These are phyloP conservation scores for Dufourea novaeangliae DNA, from an alignment of 1,140 invertebrate species.

Conservation along the genomic window DNA sequence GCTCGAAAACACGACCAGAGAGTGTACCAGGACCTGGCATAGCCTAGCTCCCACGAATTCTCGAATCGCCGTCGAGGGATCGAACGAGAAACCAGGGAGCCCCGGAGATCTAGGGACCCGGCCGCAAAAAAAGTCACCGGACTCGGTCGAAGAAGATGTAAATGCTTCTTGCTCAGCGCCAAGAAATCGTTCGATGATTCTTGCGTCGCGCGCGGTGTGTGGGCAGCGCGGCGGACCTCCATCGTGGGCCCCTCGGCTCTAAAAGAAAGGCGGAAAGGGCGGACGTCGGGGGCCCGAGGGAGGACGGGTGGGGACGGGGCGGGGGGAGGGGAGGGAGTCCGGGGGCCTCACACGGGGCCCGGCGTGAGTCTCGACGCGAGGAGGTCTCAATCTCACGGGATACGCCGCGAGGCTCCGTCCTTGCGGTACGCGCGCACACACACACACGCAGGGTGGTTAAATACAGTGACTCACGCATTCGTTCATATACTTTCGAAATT, in stretches of 20 bases:
- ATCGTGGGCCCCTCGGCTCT: constrained; percentile 57
- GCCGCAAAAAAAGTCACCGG: constrained; percentile 12
- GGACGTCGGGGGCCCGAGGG: constrained; percentile 27
- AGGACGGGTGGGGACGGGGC: constrained; percentile 53
- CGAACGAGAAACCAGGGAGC: no score
- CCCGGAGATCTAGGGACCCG: background rate
- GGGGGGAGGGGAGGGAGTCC: constrained; percentile 50
- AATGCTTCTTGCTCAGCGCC: constrained; percentile 46
- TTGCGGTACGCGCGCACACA: constrained; percentile 51
- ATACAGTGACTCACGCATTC: no score
- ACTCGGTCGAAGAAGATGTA: constrained; percentile 41
- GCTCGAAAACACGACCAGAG: no score
- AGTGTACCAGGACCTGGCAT: no score
- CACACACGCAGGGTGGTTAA: constrained; percentile 50
- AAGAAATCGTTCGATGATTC: constrained; percentile 60
- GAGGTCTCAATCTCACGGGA: constrained; percentile 74
- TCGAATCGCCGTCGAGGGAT: background rate
- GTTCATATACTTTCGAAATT: no score
- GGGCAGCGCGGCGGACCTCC: constrained; percentile 61
- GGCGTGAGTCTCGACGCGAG: constrained; percentile 74
- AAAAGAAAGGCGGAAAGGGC: constrained; percentile 68
- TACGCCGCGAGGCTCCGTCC: constrained; percentile 52
- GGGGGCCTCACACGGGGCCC: constrained; percentile 71
- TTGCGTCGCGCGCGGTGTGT: constrained; percentile 64
- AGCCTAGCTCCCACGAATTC: constrained; percentile 8